Percentiles rank a stretch among this genome's conserved stretches.
phyloP scores from a whole-genome alignment of 1,140 invertebrate genomes.

The Eumeta japonica region DNA sequence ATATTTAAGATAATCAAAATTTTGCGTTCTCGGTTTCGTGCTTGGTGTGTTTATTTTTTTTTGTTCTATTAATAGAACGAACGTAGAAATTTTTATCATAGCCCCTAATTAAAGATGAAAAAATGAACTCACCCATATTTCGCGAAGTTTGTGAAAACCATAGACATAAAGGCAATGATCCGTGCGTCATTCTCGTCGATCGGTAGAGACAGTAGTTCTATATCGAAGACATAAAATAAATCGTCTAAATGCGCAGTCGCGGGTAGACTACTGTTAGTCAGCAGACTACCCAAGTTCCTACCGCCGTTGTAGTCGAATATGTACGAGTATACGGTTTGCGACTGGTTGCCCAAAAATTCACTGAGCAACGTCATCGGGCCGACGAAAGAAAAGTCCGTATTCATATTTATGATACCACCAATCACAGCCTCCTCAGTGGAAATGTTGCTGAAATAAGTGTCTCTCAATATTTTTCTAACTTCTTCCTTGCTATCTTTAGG shows the following conservation, averaged over 20 bases:
- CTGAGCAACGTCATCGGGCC: constrained; percentile 35
- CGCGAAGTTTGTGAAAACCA: constrained; percentile 54
- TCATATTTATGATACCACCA: constrained; percentile 40
- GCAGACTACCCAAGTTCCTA: constrained; percentile 35
- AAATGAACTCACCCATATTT: constrained; percentile 37
- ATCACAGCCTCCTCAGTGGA: constrained; percentile 28
- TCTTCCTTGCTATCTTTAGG: constrained; percentile 27
- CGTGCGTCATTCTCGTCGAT: constrained; percentile 42
- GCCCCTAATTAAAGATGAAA: constrained; percentile 2
- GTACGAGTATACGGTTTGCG: constrained; percentile 29
- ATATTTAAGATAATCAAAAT: too few relatives aligned
- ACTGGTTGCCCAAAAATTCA: constrained; percentile 32
- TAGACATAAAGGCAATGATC: constrained; percentile 42
- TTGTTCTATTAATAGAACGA: background rate
- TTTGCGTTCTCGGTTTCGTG: background rate
- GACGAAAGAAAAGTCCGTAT: constrained; percentile 38
- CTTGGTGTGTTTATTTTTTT: background rate
- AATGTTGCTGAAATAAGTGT: constrained; percentile 35
- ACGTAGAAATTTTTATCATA: background rate
- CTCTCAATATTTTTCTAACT: constrained; percentile 26
- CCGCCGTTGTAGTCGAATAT: constrained; percentile 41
- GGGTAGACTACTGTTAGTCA: constrained; percentile 37
- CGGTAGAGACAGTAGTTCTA: constrained; percentile 33
- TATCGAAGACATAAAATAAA: constrained; percentile 41
- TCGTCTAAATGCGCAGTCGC: constrained; percentile 39